A percentile compares a stretch with the other conserved stretches of the same genome.
Evolutionary conservation across 2,113 vertebrate genomes (phyloP).

Genomic region (Poeciliopsis prolifica): DNA sequence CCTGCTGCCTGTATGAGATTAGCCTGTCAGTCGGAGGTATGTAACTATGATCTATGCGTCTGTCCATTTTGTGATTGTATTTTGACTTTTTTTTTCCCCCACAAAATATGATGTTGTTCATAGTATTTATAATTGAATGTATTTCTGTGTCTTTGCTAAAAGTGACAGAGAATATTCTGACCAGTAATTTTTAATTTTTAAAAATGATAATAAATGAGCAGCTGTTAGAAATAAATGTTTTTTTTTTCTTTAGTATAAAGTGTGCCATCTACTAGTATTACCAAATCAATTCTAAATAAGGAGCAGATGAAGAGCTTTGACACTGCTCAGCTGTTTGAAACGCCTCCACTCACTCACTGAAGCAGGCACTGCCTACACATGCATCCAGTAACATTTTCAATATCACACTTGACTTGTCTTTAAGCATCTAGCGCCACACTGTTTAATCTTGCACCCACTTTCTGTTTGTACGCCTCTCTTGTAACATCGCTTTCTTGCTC

Average conservation of each 20-base stretch:
- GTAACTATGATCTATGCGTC: constrained; percentile 17
- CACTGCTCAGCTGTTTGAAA: constrained; percentile 70
- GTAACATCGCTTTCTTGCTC: constrained; percentile 56
- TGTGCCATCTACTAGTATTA: constrained; percentile 18
- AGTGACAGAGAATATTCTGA: not conserved
- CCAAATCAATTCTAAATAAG: constrained; percentile 63
- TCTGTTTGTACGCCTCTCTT: constrained; percentile 32
- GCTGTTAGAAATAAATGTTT: not conserved
- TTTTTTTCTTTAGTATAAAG: not conserved
- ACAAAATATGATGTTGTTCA: not conserved
- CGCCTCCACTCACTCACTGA: constrained; percentile 72
- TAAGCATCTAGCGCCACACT: constrained; percentile 45
- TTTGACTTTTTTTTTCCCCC: not conserved
- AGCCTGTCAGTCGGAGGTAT: constrained; percentile 71
- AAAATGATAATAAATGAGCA: not conserved
- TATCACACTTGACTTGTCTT: constrained; percentile 55
- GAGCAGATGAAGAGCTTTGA: constrained; percentile 69
- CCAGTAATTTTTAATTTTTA: not conserved
- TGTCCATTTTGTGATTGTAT: constrained; percentile 4
- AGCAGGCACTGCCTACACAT: constrained; percentile 69
- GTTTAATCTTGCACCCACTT: constrained; percentile 46
- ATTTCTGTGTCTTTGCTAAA: not conserved
- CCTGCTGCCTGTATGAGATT: constrained; percentile 56
- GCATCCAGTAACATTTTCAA: constrained; percentile 60
- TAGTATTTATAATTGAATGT: not conserved